Conservation (phyloP, 1,140 invertebrate species). For the Episyrphus balteatus region DNA sequence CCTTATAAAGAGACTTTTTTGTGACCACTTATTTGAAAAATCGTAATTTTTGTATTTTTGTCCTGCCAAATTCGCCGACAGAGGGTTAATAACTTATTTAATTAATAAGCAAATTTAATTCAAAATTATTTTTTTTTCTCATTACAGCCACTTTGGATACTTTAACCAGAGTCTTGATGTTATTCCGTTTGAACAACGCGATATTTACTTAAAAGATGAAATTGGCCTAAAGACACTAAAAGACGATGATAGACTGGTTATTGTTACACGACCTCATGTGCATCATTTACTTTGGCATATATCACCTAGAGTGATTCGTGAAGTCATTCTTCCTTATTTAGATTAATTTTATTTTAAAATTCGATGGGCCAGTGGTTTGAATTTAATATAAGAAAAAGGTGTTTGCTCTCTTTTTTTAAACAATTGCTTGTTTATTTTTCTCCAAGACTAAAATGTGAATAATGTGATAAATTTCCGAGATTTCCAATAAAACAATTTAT, state of each 20-base stretch:
- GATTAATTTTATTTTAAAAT: too few species aligned
- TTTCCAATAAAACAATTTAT: too few species aligned
- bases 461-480: too few species aligned
- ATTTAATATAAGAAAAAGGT: too few species aligned
- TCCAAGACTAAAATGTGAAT: too few species aligned
- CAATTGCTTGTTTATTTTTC: too few species aligned
- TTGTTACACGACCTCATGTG: slow-evolving; percentile 60
- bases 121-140: slow-evolving; percentile 2
- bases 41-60: too few species aligned
- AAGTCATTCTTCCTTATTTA: slow-evolving; percentile 67
- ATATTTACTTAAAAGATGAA: slow-evolving; percentile 58
- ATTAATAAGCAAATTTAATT: slow-evolving; percentile 5
- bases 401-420: too few species aligned
- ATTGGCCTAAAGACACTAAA: slow-evolving; percentile 70
- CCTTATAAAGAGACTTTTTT: too few species aligned
- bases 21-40: too few species aligned
- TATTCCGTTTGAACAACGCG: slow-evolving; percentile 55
- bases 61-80: too few species aligned
- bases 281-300: slow-evolving; percentile 73
- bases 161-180: slow-evolving; percentile 64
- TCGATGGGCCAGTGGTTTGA: background rate
- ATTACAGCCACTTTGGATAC: slow-evolving; percentile 67
- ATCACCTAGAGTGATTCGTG: slow-evolving; percentile 61
- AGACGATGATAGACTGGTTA: slow-evolving; percentile 48
- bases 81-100: too few species aligned